A percentile compares a stretch with the other conserved stretches of the same genome.
phyloP scores from a whole-genome alignment of 2,888 invertebrate species.

The Cremastinae sp. region DNA sequence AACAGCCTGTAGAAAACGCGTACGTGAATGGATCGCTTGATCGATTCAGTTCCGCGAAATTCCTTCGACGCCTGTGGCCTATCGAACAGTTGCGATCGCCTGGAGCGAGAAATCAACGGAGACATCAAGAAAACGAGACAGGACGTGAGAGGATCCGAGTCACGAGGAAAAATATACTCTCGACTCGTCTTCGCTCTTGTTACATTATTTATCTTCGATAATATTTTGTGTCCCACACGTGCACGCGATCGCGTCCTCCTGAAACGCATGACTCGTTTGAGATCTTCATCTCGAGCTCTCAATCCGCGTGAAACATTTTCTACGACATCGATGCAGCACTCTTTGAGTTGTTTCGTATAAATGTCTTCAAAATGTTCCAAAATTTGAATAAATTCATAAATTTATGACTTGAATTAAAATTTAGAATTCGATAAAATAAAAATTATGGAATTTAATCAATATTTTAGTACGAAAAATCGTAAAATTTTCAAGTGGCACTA shows the following conservation, averaged over 20 bases:
- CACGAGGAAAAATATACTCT: background rate
- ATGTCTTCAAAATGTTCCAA: no score
- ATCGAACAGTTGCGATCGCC: constrained; percentile 54
- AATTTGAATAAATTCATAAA: background rate
- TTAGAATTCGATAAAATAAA: background rate
- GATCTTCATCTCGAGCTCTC: no score
- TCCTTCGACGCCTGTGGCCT: constrained; percentile 62
- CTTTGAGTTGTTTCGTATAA: no score
- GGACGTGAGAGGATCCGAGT: constrained; percentile 21
- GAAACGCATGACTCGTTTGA: background rate
- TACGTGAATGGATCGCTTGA: constrained; percentile 10
- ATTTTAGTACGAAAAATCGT: constrained; percentile 1
- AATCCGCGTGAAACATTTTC: no score
- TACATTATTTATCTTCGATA: background rate
- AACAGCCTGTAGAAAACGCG: constrained; percentile 1
- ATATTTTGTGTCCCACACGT: constrained; percentile 45
- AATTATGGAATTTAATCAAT: background rate
- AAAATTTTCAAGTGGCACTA: background rate
- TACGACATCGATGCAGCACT: no score
- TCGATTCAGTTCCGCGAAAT: constrained; percentile 52
- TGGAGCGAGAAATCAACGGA: constrained; percentile 56
- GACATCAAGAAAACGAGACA: constrained; percentile 54
- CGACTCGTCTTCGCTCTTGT: constrained; percentile 18
- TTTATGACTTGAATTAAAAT: background rate
- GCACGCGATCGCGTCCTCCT: constrained; percentile 26